Evolutionary conservation across 53 echinoderm and acorn worm genomes (phyloP).

Genomic region (Actinopyga echinites): DNA sequence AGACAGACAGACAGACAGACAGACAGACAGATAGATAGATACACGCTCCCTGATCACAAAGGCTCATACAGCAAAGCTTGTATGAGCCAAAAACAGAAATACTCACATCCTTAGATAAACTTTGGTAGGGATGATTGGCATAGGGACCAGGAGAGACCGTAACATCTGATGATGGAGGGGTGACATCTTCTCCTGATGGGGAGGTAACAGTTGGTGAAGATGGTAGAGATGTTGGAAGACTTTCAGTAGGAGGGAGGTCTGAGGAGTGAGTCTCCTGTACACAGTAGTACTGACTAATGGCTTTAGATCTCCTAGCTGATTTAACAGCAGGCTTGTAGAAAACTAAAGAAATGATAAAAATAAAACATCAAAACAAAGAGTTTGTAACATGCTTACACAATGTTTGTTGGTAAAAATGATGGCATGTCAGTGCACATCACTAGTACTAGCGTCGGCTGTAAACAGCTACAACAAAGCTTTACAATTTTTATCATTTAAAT

Average conservation of each 20-base stretch:
- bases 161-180: neutral
- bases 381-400: no score
- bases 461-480: no score
- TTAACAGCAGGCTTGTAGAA: slow-evolving; percentile 23
- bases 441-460: no score
- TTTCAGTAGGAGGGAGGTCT: neutral
- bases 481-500: no score
- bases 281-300: slow-evolving; percentile 24
- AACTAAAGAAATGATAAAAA: neutral
- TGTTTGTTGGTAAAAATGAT: no score
- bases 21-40: no score
- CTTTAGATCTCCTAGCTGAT: slow-evolving; percentile 15
- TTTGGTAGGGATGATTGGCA: slow-evolving; percentile 22
- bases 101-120: slow-evolving; percentile 4
- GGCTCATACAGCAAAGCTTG: no score
- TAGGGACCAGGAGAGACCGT: neutral
- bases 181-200: neutral
- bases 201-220: neutral
- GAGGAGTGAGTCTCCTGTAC: neutral
- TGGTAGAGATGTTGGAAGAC: slow-evolving; percentile 25
- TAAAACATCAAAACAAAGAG: neutral
- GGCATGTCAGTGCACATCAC: no score
- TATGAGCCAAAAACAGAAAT: no score
- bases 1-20: no score
- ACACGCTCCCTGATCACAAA: no score